Percentiles rank a stretch among this genome's conserved stretches.
Evolutionary conservation across 1,140 invertebrate genomes (phyloP).

Genomic region (Mya arenaria): DNA sequence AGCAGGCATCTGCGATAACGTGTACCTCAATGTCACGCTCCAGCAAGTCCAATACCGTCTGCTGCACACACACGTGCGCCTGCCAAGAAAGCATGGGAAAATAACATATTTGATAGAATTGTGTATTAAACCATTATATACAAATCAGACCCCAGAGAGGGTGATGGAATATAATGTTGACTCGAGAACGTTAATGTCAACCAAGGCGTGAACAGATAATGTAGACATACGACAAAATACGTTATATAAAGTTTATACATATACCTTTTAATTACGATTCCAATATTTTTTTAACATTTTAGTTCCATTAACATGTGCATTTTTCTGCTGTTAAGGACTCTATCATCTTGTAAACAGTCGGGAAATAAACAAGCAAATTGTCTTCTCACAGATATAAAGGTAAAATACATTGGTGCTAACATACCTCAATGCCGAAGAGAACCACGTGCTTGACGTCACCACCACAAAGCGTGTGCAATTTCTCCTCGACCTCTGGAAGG

Average conservation of each 20-base stretch:
- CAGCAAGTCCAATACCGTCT: slow-evolving; percentile 92
- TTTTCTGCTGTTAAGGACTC: too few relatives aligned
- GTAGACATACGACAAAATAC: neutral
- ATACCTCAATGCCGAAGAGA: slow-evolving; percentile 91
- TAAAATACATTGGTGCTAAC: neutral
- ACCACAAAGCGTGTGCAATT: slow-evolving; percentile 75
- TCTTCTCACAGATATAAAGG: neutral
- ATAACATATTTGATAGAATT: too few relatives aligned
- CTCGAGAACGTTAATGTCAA: neutral
- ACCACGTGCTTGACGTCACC: slow-evolving; percentile 84
- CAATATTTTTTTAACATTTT: too few relatives aligned
- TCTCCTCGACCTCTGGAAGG: slow-evolving; percentile 86
- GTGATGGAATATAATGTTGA: neutral
- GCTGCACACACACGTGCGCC: slow-evolving; percentile 94
- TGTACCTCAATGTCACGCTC: slow-evolving; percentile 88
- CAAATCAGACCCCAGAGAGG: neutral
- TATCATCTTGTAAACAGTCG: too few relatives aligned
- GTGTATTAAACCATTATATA: too few relatives aligned
- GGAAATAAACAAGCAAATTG: too few relatives aligned
- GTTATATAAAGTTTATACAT: neutral
- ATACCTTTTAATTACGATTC: too few relatives aligned
- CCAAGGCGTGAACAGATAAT: neutral
- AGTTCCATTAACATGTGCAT: too few relatives aligned
- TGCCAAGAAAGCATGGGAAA: slow-evolving; percentile 50
- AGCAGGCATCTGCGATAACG: slow-evolving; percentile 91